Conservation (phyloP, 2,797 vertebrate genomes). For the Eutrigla gurnardus region DNA sequence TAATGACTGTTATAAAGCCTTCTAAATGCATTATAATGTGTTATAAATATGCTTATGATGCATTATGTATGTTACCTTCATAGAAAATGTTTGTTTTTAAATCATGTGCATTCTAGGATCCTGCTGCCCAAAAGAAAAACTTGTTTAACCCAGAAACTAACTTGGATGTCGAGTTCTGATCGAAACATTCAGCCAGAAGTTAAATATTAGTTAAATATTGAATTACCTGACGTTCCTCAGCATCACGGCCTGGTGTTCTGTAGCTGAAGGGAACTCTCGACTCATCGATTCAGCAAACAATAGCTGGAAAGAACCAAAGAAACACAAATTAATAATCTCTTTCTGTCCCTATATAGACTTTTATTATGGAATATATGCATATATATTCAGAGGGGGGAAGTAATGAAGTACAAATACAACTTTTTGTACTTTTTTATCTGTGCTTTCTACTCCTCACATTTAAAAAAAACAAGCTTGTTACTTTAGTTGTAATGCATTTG, state of each 20-base stretch:
- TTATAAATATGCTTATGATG: too few species aligned
- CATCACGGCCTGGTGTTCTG: not conserved
- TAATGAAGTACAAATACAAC: too few species aligned
- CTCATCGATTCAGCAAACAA: not conserved
- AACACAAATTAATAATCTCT: not conserved
- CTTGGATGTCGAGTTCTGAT: not conserved
- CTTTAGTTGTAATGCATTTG: too few species aligned
- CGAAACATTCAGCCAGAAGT: not conserved
- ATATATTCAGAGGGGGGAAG: too few species aligned
- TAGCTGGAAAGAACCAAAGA: not conserved
- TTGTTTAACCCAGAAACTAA: not conserved
- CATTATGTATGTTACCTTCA: too few species aligned
- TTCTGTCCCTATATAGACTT: too few species aligned
- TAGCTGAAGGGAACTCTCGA: not conserved
- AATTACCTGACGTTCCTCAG: not conserved
- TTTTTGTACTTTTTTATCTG: too few species aligned
- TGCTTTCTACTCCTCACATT: too few species aligned
- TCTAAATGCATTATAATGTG: too few species aligned
- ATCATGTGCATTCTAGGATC: not conserved
- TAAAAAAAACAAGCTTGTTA: too few species aligned
- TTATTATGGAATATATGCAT: not conserved
- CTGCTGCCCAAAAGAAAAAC: not conserved
- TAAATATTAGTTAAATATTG: slow-evolving; percentile 22
- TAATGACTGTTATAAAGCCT: too few species aligned
- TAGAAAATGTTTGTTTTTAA: too few species aligned